Percentiles rank a stretch among this genome's conserved stretches.
Conservation (phyloP, 1,140 invertebrate species). For the Plectrocnemia conspersa region DNA sequence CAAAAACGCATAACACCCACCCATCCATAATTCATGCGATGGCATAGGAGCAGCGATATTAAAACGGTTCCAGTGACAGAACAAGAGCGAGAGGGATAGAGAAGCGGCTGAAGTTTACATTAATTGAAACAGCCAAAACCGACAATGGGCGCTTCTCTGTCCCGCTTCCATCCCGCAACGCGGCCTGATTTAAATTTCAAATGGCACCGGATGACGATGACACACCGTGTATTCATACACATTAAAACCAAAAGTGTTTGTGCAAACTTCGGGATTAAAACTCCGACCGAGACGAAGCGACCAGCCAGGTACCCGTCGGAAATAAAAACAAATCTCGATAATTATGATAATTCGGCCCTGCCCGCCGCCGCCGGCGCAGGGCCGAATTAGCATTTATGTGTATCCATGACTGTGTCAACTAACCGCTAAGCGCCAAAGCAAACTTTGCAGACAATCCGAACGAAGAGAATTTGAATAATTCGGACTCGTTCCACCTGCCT, state of each 20-base stretch:
- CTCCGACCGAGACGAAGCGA: constrained; percentile 5
- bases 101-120: constrained; percentile 23
- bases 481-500: not conserved
- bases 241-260: constrained; percentile 23
- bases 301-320: constrained; percentile 9
- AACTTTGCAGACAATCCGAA: constrained; percentile 30
- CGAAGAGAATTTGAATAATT: constrained; percentile 34
- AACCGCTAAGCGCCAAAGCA: constrained; percentile 19
- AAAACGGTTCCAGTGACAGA: constrained; percentile 18
- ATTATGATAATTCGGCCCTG: constrained; percentile 31
- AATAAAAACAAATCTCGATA: constrained; percentile 32
- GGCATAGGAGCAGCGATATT: constrained; percentile 12
- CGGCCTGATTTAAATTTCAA: constrained; percentile 32
- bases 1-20: no score
- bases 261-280: constrained; percentile 30
- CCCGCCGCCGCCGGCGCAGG: constrained; percentile 12
- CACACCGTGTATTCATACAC: constrained; percentile 13
- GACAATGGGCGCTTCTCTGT: constrained; percentile 14
- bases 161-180: no score
- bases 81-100: no score
- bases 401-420: constrained; percentile 30
- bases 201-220: constrained; percentile 23
- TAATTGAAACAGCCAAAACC: constrained; percentile 32
- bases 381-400: constrained; percentile 32
- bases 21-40: constrained; percentile 9